These are phyloP conservation scores for Cryptoleucopteryx plumbea DNA, from an alignment of 2,113 vertebrate genomes.

Conservation along the genomic window DNA sequence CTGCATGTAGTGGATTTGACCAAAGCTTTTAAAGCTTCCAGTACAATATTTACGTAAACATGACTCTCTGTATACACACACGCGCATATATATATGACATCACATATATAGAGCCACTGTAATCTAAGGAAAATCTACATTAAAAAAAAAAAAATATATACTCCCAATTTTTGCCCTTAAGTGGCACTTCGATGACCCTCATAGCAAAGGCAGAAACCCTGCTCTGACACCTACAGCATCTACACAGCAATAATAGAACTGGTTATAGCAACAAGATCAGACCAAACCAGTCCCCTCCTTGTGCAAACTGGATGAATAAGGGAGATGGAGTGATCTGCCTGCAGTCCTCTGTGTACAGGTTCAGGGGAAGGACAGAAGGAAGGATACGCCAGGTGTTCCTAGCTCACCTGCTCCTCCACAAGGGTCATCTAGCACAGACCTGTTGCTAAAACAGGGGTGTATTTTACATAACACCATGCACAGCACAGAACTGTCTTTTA, in stretches of 20 bases:
- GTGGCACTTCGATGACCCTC: neutral
- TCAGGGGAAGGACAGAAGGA: neutral
- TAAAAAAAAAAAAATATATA: neutral
- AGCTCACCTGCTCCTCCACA: neutral
- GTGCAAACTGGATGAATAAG: neutral
- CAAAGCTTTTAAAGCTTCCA: neutral
- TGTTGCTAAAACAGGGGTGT: neutral
- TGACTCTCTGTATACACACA: neutral
- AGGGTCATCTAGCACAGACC: neutral
- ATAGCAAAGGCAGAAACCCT: neutral
- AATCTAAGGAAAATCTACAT: neutral
- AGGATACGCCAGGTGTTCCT: accelerated
- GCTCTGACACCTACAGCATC: neutral
- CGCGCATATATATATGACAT: accelerated
- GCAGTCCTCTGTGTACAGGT: neutral
- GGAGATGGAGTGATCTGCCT: neutral
- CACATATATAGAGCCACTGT: neutral
- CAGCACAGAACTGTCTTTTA: neutral
- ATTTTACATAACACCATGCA: accelerated
- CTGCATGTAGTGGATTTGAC: accelerated
- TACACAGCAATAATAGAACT: neutral
- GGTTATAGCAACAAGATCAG: neutral
- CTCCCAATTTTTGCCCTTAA: neutral
- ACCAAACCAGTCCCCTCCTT: neutral
- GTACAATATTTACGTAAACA: neutral